phyloP scores from a whole-genome alignment of 2,797 vertebrate species.

The Acrossocheilus fasciatus region DNA sequence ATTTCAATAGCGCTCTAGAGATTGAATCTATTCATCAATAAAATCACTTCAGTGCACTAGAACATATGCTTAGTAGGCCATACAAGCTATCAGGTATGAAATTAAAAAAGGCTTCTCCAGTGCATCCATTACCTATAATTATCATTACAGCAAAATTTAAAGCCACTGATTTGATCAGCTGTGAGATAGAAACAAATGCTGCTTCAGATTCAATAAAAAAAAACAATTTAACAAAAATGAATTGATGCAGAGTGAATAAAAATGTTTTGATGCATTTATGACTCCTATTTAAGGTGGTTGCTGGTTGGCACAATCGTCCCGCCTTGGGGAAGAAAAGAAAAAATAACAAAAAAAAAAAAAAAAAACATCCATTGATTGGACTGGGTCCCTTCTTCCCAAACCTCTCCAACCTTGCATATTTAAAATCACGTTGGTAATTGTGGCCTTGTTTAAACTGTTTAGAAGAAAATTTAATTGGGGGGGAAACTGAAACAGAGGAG shows the following conservation, averaged over 20 bases:
- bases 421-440: not conserved
- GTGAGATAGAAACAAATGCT: not conserved
- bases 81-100: conserved; percentile 20
- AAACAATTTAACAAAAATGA: conserved; percentile 13
- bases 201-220: not conserved
- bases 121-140: conserved; percentile 2
- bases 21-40: not conserved
- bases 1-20: not conserved
- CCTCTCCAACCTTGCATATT: not conserved
- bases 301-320: conserved; percentile 2
- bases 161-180: conserved; percentile 14
- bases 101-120: conserved; percentile 15
- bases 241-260: not conserved
- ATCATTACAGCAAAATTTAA: not conserved
- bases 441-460: conserved; percentile 12
- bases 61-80: conserved; percentile 15
- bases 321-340: not conserved
- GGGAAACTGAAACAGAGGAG: not conserved
- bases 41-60: conserved; percentile 3
- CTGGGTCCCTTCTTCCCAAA: conserved; percentile 20
- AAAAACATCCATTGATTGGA: not conserved
- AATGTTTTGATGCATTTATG: not conserved
- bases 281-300: conserved; percentile 7
- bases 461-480: not conserved
- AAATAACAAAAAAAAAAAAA: not conserved